phyloP scores from a whole-genome alignment of 2,888 invertebrate genomes.

The Norana najaformis region DNA sequence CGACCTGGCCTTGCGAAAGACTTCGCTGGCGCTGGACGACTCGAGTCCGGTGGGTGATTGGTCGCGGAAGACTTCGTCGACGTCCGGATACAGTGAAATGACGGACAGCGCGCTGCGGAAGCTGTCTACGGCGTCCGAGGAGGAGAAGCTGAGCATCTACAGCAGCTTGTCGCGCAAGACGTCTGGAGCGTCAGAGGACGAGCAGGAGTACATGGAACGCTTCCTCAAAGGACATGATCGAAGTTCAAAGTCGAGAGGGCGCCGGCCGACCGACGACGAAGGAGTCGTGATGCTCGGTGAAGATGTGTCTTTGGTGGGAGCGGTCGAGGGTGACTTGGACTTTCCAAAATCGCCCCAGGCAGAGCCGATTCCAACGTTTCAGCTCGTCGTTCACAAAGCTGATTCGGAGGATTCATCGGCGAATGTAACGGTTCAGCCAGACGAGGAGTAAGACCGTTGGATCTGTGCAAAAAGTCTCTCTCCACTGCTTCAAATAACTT shows the following conservation, averaged over 20 bases:
- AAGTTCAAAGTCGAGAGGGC: neutral
- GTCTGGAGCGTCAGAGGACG: neutral
- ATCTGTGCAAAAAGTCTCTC: neutral
- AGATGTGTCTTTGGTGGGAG: neutral
- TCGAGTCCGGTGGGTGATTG: slow-evolving; percentile 28
- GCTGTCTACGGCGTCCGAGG: slow-evolving; percentile 21
- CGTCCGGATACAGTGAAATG: slow-evolving; percentile 30
- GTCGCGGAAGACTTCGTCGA: slow-evolving; percentile 30
- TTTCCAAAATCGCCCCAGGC: neutral
- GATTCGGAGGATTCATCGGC: slow-evolving; percentile 25
- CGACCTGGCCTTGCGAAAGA: slow-evolving; percentile 5
- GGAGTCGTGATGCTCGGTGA: neutral
- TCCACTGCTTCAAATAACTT: slow-evolving; percentile 21
- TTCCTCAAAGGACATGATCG: slow-evolving; percentile 1
- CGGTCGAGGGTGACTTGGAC: slow-evolving; percentile 17
- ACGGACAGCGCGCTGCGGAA: slow-evolving; percentile 29
- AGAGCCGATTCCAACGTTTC: slow-evolving; percentile 25
- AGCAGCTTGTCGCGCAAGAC: slow-evolving; percentile 23
- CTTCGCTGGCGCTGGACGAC: slow-evolving; percentile 29
- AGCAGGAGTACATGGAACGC: slow-evolving; percentile 17
- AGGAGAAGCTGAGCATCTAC: neutral
- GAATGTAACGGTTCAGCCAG: neutral
- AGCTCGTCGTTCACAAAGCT: slow-evolving; percentile 24
- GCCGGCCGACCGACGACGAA: neutral
- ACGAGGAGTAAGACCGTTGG: neutral